Percentiles rank a stretch among this genome's conserved stretches.
phyloP scores from a whole-genome alignment of 2,888 invertebrate genomes.

The Trissolcus japonicus region DNA sequence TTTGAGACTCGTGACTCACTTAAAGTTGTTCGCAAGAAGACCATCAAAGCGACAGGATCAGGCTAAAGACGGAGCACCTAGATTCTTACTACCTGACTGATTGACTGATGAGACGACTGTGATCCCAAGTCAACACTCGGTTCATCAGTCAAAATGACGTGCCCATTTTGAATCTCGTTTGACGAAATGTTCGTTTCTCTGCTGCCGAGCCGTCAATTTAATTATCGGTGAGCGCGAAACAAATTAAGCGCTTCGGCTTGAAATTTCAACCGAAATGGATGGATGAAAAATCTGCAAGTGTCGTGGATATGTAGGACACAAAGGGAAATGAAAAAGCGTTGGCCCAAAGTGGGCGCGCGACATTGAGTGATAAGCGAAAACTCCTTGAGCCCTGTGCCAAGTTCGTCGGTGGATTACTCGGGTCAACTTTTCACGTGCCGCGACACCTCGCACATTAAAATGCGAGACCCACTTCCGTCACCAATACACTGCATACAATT shows the following conservation, averaged over 20 bases:
- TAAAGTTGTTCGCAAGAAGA: conserved; percentile 64
- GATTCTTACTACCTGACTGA: conserved; percentile 73
- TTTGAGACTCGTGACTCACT: conserved; percentile 69
- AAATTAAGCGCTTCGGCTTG: conserved; percentile 2
- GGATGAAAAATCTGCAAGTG: conserved; percentile 21
- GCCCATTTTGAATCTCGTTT: conserved; percentile 37
- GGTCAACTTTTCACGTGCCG: conserved; percentile 36
- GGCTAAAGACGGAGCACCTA: conserved; percentile 71
- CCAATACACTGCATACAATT: no score
- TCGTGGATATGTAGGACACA: conserved; percentile 14
- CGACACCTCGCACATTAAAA: conserved; percentile 26
- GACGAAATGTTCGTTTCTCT: conserved; percentile 15
- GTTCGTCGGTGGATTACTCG: conserved; percentile 38
- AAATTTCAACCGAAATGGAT: background rate
- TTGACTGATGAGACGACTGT: conserved; percentile 76
- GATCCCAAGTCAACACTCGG: conserved; percentile 76
- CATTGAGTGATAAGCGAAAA: conserved; percentile 72
- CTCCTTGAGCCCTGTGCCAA: conserved; percentile 58
- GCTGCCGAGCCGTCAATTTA: conserved; percentile 12
- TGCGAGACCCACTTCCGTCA: conserved; percentile 48
- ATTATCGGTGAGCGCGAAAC: conserved; percentile 19
- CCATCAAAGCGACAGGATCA: conserved; percentile 62
- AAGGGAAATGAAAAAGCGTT: conserved; percentile 21
- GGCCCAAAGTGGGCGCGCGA: conserved; percentile 64
- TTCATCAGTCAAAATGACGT: conserved; percentile 69